Percentiles rank a stretch among this genome's conserved stretches.
Evolutionary conservation across 2,113 vertebrate genomes (phyloP).

Genomic region (Oophaga pumilio): DNA sequence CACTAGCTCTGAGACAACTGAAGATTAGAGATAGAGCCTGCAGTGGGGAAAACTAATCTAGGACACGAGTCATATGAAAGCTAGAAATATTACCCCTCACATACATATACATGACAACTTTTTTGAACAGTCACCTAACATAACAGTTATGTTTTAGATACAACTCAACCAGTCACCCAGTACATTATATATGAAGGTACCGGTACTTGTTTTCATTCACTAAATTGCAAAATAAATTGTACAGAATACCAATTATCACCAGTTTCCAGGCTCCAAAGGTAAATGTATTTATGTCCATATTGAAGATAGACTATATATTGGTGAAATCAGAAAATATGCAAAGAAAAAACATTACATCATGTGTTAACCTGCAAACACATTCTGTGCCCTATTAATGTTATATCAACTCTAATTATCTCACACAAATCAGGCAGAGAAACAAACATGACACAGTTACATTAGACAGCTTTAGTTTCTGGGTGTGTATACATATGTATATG

Average conservation of each 20-base stretch:
- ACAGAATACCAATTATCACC: neutral
- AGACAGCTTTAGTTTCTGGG: neutral
- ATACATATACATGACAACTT: no score
- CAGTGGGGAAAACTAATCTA: no score
- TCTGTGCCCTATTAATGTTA: neutral
- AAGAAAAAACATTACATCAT: neutral
- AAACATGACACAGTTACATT: conserved; percentile 15
- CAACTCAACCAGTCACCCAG: no score
- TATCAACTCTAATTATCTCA: neutral
- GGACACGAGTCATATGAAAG: no score
- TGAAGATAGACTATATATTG: neutral
- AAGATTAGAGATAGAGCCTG: no score
- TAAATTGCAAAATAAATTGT: neutral
- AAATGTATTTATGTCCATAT: neutral
- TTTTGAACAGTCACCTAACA: no score
- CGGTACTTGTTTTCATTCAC: neutral
- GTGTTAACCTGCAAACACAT: neutral
- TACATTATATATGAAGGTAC: no score
- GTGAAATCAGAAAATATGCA: neutral
- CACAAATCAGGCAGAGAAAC: neutral
- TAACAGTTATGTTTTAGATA: no score
- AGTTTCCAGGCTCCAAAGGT: neutral
- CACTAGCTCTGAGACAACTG: no score
- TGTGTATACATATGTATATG: neutral
- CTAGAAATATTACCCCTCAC: no score